phyloP scores from a whole-genome alignment of 1,140 invertebrate genomes.

The Drosophila mauritiana region DNA sequence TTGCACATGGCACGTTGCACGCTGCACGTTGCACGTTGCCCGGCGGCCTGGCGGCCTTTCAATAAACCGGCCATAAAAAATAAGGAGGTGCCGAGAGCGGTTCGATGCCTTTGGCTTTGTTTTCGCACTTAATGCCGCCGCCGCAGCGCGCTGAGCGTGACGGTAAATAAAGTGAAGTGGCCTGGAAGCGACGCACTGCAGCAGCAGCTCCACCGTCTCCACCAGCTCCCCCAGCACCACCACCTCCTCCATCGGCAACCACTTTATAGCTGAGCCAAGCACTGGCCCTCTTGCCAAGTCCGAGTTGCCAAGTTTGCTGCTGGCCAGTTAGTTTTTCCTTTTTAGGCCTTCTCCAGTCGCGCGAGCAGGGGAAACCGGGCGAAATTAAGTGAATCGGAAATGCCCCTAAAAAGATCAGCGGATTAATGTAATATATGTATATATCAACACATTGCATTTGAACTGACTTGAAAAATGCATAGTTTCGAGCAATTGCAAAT shows the following conservation, averaged over 20 bases:
- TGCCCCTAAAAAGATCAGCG: slow-evolving; percentile 2
- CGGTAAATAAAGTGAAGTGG: slow-evolving; percentile 80
- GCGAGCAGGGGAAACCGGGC: not conserved
- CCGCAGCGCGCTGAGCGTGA: slow-evolving; percentile 21
- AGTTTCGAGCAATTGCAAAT: no score
- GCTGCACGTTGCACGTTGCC: not conserved
- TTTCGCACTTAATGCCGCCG: slow-evolving; percentile 63
- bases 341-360: slow-evolving; percentile 2
- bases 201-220: slow-evolving; percentile 17
- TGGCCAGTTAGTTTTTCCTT: slow-evolving; percentile 15
- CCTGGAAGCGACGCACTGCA: slow-evolving; percentile 64
- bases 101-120: slow-evolving; percentile 46
- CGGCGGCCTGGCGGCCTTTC: slow-evolving; percentile 55
- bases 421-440: not conserved
- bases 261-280: slow-evolving; percentile 49
- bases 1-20: slow-evolving; percentile 19
- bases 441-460: not conserved
- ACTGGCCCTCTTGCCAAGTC: slow-evolving; percentile 60
- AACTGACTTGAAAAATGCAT: not conserved
- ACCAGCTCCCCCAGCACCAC: slow-evolving; percentile 2
- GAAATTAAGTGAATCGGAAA: slow-evolving; percentile 10
- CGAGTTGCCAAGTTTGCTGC: slow-evolving; percentile 39
- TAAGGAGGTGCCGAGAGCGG: slow-evolving; percentile 33
- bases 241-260: slow-evolving; percentile 28
- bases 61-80: slow-evolving; percentile 75